Evolutionary conservation across 2,888 invertebrate genomes (phyloP), one percentile per base, ranked within the genome.

Genomic region (Macaria notata): DNA sequence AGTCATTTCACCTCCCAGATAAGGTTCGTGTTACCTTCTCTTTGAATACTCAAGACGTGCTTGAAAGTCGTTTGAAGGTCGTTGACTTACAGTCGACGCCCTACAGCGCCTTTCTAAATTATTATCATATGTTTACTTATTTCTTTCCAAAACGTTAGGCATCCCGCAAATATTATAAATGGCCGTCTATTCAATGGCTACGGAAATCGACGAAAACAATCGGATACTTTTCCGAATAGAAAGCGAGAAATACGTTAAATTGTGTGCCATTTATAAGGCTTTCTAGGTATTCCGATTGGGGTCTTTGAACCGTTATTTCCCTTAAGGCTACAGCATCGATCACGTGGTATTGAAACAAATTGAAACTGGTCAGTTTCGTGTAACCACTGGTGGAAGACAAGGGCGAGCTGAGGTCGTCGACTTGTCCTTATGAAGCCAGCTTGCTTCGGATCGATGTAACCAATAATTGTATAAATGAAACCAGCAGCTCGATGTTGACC

Each of bases 381-480:
- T n/a, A 39, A n/a, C 53, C 36, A 43, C 30, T 36, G 47, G 38
- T 50, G 4, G 8, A 3, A 38, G 54, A 54, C 59, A 63, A 61
- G 61, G 66, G 54, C 61, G 52, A 57, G 41, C 31, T 42, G 60
- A 64, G 62, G 66, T 64, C 62, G 49, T 59, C 54, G 60, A 60
- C 64, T 33, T 55, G 48, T 46, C 39, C 45, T 47, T 56, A 51
- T 38, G 42, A 56, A 61, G 58, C 54, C 56, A 59, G 56, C 56
- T 54, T 52, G 52, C 44, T 48, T 48, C 42, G 49, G 51, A 56
- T 61, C 56, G 53, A 56, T 59, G 51, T 52, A 55, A 49, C 36
- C 56, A 56, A 47, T 64, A 41, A 3, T 41, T 41, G 8, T 41
- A 42, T 50, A 59, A 64, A 36, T 59, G 49, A 41, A 59, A 41